Percentiles rank a stretch among this genome's conserved stretches.
phyloP scores from a whole-genome alignment of 1,140 invertebrate species.

The Portunus trituberculatus region DNA sequence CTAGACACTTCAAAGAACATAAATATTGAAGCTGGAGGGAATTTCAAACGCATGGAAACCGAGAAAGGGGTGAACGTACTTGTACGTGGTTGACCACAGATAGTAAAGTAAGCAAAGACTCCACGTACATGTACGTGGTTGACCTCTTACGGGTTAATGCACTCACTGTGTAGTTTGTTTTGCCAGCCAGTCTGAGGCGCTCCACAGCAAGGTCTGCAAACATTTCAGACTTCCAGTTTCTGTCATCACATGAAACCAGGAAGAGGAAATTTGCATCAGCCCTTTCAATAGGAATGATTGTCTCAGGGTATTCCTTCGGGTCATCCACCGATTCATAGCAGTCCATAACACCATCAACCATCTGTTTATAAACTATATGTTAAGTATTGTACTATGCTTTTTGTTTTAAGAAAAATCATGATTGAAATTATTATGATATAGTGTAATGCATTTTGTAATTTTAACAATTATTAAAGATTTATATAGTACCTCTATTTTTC shows the following conservation, averaged over 20 bases:
- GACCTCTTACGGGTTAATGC: background rate
- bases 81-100: no score
- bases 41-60: no score
- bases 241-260: constrained; percentile 62
- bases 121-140: no score
- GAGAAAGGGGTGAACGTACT: no score
- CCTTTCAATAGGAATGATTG: constrained; percentile 72
- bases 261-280: constrained; percentile 70
- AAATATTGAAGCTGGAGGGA: no score
- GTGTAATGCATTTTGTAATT: background rate
- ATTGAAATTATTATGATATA: background rate
- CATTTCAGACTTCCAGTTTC: constrained; percentile 69
- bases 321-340: constrained; percentile 39
- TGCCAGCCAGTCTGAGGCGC: constrained; percentile 47
- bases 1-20: no score
- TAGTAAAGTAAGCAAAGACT: no score
- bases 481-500: constrained; percentile 50
- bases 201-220: constrained; percentile 63
- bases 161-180: constrained; percentile 62
- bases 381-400: no score
- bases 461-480: background rate
- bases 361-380: constrained; percentile 38
- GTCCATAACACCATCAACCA: constrained; percentile 52
- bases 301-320: constrained; percentile 48
- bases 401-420: no score